Evolutionary conservation across 1,140 invertebrate species (phyloP).

Genomic region (Penaeus indicus): DNA sequence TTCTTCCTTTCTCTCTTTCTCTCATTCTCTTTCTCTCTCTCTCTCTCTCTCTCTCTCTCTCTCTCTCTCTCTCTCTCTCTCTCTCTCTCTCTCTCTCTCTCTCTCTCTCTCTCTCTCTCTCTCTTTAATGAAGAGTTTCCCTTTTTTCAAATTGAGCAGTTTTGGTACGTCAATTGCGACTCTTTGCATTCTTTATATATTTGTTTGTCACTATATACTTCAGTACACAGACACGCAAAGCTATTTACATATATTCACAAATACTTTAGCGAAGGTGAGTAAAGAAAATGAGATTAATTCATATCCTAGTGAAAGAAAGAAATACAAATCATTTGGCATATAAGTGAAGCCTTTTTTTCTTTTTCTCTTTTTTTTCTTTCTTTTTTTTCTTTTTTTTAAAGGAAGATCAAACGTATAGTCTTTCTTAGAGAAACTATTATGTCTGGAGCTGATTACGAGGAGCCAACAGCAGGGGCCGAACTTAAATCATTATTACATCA

Average conservation of each 20-base stretch:
- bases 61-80: not conserved
- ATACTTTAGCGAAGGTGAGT: conserved; percentile 18
- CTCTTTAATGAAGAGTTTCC: not conserved
- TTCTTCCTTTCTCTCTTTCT: not conserved
- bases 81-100: not conserved
- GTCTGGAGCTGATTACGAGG: no score
- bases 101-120: not conserved
- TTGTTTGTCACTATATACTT: not conserved
- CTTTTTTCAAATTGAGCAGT: no score
- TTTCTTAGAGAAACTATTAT: no score
- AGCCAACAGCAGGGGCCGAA: no score
- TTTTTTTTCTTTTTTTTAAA: no score
- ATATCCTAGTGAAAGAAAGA: conserved; percentile 6
- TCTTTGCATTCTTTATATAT: not conserved
- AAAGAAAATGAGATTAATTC: conserved; percentile 34
- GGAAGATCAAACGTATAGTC: no score
- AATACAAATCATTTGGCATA: not conserved
- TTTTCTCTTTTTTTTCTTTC: not conserved
- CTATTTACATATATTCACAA: not conserved
- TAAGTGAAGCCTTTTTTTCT: not conserved
- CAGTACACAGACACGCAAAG: not conserved
- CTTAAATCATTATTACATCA: no score
- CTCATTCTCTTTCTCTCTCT: not conserved
- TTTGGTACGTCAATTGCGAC: no score
- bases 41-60: not conserved